Conservation (phyloP, 2,888 invertebrate species). For the Plagodis pulveraria region DNA sequence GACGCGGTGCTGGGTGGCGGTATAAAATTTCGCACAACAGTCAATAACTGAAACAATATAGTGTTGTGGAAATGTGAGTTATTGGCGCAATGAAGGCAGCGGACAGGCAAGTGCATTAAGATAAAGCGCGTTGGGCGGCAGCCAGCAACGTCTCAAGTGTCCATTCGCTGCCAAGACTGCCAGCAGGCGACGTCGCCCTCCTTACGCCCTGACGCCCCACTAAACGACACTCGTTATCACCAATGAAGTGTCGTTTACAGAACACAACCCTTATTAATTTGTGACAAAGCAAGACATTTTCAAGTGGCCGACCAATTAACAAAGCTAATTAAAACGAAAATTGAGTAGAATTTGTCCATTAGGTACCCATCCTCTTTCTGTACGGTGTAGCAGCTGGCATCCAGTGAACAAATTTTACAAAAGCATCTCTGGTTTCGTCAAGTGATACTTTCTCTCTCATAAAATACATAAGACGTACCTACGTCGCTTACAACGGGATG, state of each 20-base stretch:
- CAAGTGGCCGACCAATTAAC: not conserved
- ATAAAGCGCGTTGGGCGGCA: constrained; percentile 75
- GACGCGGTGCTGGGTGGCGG: constrained; percentile 6
- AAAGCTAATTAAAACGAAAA: constrained; percentile 1
- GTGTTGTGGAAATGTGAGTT: constrained; percentile 69
- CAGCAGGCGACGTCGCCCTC: constrained; percentile 41
- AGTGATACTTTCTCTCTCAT: constrained; percentile 51
- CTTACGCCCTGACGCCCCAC: constrained; percentile 28
- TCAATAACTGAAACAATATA: constrained; percentile 65
- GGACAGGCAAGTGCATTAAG: constrained; percentile 78
- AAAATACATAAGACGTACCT: constrained; percentile 45
- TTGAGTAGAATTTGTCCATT: constrained; percentile 2
- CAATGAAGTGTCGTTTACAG: constrained; percentile 16
- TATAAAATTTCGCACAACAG: constrained; percentile 50
- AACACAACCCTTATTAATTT: constrained; percentile 18
- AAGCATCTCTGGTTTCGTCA: constrained; percentile 52
- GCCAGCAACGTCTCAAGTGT: constrained; percentile 78
- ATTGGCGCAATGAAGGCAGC: constrained; percentile 64
- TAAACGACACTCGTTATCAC: constrained; percentile 25
- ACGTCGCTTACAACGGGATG: constrained; percentile 39
- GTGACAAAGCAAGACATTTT: constrained; percentile 6
- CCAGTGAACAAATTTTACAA: constrained; percentile 48
- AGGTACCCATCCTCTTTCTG: constrained; percentile 28
- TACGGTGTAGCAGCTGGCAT: constrained; percentile 51
- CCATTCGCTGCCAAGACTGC: constrained; percentile 67